These are phyloP conservation scores for Lutjanus erythropterus DNA, from an alignment of 2,113 vertebrate genomes.

Conservation along the genomic window DNA sequence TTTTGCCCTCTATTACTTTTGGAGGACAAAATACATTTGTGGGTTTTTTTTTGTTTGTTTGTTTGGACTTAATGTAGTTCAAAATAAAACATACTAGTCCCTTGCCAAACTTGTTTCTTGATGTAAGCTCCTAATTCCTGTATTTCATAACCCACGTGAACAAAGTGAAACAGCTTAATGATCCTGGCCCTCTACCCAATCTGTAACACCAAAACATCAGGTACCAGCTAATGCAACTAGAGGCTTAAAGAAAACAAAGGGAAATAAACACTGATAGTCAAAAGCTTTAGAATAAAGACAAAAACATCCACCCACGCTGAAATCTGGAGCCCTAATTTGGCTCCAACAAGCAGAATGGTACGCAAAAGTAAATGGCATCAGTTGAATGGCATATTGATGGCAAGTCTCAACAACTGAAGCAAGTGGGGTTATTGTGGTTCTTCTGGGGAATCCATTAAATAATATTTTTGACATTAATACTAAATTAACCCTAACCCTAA, in stretches of 20 bases:
- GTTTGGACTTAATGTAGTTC: background rate
- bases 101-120: background rate
- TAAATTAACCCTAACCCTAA: too few relatives aligned
- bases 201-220: background rate
- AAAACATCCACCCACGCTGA: background rate
- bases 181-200: background rate
- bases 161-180: background rate
- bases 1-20: background rate
- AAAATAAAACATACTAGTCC: background rate
- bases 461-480: background rate
- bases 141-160: background rate
- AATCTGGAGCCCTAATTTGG: background rate
- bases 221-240: background rate
- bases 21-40: background rate
- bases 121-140: background rate
- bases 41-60: too few relatives aligned
- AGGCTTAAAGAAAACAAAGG: background rate
- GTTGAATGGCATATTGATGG: background rate
- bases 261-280: background rate
- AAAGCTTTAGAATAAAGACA: background rate
- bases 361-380: background rate
- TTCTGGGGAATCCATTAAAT: background rate
- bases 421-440: background rate
- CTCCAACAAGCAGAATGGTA: background rate
- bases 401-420: background rate